These are phyloP conservation scores for Agrochola macilenta DNA, from an alignment of 2,888 invertebrate species.

Conservation along the genomic window DNA sequence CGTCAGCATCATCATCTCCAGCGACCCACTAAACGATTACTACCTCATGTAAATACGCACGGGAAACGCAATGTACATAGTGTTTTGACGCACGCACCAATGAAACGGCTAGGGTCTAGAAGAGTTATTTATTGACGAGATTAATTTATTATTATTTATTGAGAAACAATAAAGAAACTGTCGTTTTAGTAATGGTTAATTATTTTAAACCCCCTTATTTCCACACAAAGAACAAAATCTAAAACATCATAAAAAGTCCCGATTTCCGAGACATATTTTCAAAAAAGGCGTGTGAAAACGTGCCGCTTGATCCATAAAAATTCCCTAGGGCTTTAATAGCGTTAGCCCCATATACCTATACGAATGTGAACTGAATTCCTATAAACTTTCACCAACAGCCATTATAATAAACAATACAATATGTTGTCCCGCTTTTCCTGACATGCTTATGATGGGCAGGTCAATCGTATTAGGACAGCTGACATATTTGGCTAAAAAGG, in stretches of 20 bases:
- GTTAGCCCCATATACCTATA: slow-evolving; percentile 4
- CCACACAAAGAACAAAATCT: neutral
- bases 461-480: slow-evolving; percentile 1
- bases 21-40: slow-evolving; percentile 77
- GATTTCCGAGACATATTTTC: neutral
- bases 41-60: slow-evolving; percentile 80
- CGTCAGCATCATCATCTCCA: slow-evolving; percentile 78
- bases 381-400: slow-evolving; percentile 62
- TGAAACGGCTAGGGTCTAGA: slow-evolving; percentile 84
- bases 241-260: neutral
- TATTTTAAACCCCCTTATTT: slow-evolving; percentile 10
- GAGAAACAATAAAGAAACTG: slow-evolving; percentile 85
- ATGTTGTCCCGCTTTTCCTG: slow-evolving; percentile 51
- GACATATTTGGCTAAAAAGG: slow-evolving; percentile 16
- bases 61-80: slow-evolving; percentile 77
- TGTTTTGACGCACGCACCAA: slow-evolving; percentile 77
- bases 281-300: slow-evolving; percentile 21
- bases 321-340: slow-evolving; percentile 67
- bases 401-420: slow-evolving; percentile 51
- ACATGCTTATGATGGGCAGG: slow-evolving; percentile 20
- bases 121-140: slow-evolving; percentile 85
- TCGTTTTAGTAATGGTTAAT: slow-evolving; percentile 74
- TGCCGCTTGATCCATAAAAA: slow-evolving; percentile 47
- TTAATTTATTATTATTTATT: slow-evolving; percentile 87
- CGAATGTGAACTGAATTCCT: slow-evolving; percentile 46